A percentile compares a stretch with the other conserved stretches of the same genome.
Conservation (phyloP, 2,888 invertebrate genomes). For the Ornithoptera priamus region DNA sequence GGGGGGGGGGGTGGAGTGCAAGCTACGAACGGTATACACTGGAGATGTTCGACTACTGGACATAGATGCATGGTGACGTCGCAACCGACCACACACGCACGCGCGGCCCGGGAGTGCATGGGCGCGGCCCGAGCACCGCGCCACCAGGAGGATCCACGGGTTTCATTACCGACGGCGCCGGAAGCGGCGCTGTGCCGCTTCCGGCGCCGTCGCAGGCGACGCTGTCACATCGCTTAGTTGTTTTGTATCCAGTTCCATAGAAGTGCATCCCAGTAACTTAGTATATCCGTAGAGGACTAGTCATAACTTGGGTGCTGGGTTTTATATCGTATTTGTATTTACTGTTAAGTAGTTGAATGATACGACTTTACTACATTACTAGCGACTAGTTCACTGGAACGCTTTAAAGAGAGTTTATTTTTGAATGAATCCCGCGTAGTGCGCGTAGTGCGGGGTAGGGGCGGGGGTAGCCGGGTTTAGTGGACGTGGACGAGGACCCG, state of each 20-base stretch:
- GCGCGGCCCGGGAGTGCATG: constrained; percentile 65
- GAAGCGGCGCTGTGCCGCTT: no score
- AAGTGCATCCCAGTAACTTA: constrained; percentile 77
- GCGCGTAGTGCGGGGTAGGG: constrained; percentile 56
- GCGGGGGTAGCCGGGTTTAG: constrained; percentile 52
- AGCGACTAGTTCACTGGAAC: constrained; percentile 39
- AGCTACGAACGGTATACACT: constrained; percentile 32
- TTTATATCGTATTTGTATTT: constrained; percentile 36
- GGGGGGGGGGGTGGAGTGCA: neutral
- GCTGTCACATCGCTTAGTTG: constrained; percentile 50
- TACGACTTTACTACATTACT: constrained; percentile 35
- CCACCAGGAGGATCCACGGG: constrained; percentile 30
- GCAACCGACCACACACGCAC: constrained; percentile 43
- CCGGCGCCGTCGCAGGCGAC: constrained; percentile 30
- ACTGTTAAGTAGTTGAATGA: constrained; percentile 49
- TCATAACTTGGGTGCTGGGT: constrained; percentile 70
- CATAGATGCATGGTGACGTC: constrained; percentile 66
- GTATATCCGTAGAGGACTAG: constrained; percentile 58
- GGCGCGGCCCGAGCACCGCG: constrained; percentile 39
- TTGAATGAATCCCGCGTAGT: constrained; percentile 55
- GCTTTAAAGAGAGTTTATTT: constrained; percentile 50
- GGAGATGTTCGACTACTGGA: constrained; percentile 42
- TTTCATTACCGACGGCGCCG: constrained; percentile 17
- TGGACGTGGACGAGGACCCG: no score
- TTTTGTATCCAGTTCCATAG: constrained; percentile 57